Evolutionary conservation across 2,888 invertebrate genomes (phyloP), one percentile per base, ranked within the genome.

Genomic region (Erpobdella octoculata): DNA sequence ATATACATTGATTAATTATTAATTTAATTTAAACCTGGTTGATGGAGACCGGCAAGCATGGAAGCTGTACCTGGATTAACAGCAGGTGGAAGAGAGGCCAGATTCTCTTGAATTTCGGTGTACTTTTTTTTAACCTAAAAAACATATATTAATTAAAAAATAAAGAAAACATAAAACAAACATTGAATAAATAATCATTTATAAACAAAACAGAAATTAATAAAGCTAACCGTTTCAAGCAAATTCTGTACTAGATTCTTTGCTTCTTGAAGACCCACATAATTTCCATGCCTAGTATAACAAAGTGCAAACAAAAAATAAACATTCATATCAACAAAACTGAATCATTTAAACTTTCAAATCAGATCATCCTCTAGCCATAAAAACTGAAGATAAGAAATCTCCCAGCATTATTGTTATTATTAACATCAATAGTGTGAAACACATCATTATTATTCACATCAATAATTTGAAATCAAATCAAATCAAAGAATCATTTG

Each of bases 221-320:
- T 41, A 28, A 6, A 21, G 79, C 82, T 79, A 82, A 91, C 88
- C 5, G 91, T 91, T 83, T 90, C 89, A 76, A 91, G 89, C 65
- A 91, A 85, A 83, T 91, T 91, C 78, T 89, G 88, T 18, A 90
- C 89, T 71, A 90, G 82, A 75, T 89, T 88, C 78, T 89, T 88
- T 21, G 90, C 90, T 76, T 87, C 88, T 75, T 88, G 87, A 58
- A 89, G 82, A 64, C 89, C 88, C 78, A 89, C 88, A 35, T 87
- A 85, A 77, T 88, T 87, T 15, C 88, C 87, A 84, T 91, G 90
- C 79, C 88, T 88, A n/a, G n/a, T n/a, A n/a, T n/a, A n/a, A n/a
- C n/a, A n/a, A n/a, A n/a, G n/a, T n/a, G n/a, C n/a, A n/a, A n/a
- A n/a, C n/a, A n/a, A n/a, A n/a, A n/a, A n/a, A n/a, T n/a, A n/a